A percentile compares a stretch with the other conserved stretches of the same genome.
These are phyloP conservation scores for Drosophila subsilvestris DNA, from an alignment of 2,888 invertebrate species.

Conservation along the genomic window DNA sequence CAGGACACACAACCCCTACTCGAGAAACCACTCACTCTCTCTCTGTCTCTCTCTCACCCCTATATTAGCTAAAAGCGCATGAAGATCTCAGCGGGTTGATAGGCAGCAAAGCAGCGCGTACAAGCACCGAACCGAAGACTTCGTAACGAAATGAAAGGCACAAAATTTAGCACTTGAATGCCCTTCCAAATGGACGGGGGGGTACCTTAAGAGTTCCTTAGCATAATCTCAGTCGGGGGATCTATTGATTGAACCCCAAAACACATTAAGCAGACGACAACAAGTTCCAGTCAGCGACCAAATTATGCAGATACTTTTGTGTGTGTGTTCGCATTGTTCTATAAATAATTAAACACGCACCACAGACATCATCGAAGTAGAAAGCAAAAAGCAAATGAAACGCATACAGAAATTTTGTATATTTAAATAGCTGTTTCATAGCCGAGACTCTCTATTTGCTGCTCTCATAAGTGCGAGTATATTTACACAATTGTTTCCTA, in stretches of 20 bases:
- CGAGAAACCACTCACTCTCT: not conserved
- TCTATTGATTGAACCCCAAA: conserved; percentile 44
- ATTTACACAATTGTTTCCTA: not conserved
- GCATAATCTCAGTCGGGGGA: conserved; percentile 22
- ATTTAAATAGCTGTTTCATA: conserved; percentile 61
- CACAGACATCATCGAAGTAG: not conserved
- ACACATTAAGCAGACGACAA: conserved; percentile 9
- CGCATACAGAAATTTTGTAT: conserved; percentile 28
- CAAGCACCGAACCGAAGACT: not conserved
- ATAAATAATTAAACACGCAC: conserved; percentile 54
- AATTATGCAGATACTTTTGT: conserved; percentile 18
- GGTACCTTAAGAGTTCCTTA: conserved; percentile 37
- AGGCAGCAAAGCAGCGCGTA: conserved; percentile 61
- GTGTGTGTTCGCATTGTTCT: conserved; percentile 34
- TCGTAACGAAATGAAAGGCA: conserved; percentile 19
- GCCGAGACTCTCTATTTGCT: not conserved
- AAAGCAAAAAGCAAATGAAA: conserved; percentile 1
- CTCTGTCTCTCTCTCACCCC: conserved; percentile 1
- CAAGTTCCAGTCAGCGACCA: conserved; percentile 27
- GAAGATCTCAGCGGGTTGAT: conserved; percentile 74
- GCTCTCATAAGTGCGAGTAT: not conserved
- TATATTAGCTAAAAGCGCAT: conserved; percentile 77
- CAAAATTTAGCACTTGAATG: conserved; percentile 80
- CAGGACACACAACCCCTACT: conserved; percentile 27
- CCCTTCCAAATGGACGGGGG: conserved; percentile 22